phyloP scores from a whole-genome alignment of 2,888 invertebrate species.

The Tetramorium bicarinatum region DNA sequence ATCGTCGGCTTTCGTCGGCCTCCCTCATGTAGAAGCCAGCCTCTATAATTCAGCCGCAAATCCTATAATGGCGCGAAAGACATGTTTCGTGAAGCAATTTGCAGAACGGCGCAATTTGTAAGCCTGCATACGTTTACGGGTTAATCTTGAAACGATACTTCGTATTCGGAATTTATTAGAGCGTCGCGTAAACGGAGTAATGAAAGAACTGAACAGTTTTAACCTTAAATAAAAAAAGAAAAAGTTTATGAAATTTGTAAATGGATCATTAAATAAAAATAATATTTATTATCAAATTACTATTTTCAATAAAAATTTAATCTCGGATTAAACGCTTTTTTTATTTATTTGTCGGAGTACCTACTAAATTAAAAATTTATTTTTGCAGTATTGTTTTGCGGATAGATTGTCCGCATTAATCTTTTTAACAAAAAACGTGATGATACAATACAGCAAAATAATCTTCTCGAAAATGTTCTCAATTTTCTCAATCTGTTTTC shows the following conservation, averaged over 20 bases:
- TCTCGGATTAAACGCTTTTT: not conserved
- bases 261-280: not conserved
- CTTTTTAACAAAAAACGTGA: not conserved
- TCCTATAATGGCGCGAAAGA: conserved; percentile 58
- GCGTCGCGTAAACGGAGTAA: conserved; percentile 11
- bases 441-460: not conserved
- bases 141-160: conserved; percentile 36
- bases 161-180: not conserved
- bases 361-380: not conserved
- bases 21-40: conserved; percentile 6
- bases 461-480: not conserved
- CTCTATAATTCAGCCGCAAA: conserved; percentile 62
- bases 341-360: not conserved
- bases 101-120: conserved; percentile 40
- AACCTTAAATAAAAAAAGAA: not conserved
- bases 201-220: not conserved
- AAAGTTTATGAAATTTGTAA: not conserved
- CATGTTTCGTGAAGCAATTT: conserved; percentile 50
- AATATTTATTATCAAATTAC: not conserved
- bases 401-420: not conserved
- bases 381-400: too few species aligned
- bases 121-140: conserved; percentile 7
- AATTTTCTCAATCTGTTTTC: not conserved
- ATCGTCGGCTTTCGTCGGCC: conserved; percentile 68
- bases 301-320: not conserved